phyloP scores from a whole-genome alignment of 1,140 invertebrate species.

The Galleria mellonella region DNA sequence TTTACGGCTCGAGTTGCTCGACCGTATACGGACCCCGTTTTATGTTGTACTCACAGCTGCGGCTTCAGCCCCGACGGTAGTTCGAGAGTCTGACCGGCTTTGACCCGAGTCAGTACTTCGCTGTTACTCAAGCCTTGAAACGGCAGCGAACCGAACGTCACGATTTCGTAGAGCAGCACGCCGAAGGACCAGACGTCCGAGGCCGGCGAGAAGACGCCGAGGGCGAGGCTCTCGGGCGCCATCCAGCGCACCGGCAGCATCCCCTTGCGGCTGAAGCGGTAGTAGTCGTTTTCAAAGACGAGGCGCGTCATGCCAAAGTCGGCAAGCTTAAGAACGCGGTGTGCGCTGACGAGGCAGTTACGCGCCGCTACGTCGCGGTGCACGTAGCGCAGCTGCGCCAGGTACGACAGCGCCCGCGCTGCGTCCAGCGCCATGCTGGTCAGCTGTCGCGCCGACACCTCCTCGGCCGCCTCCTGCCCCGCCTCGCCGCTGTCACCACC shows the following conservation, averaged over 20 bases:
- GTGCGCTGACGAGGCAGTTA: constrained; percentile 91
- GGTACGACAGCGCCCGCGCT: constrained; percentile 87
- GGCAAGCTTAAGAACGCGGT: constrained; percentile 88
- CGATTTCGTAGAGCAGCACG: constrained; percentile 88
- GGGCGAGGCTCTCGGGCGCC: constrained; percentile 86
- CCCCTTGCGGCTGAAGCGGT: constrained; percentile 88
- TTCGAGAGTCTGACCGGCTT: constrained; percentile 80
- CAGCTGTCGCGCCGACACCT: constrained; percentile 85
- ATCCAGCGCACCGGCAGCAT: constrained; percentile 96
- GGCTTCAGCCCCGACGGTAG: constrained; percentile 85
- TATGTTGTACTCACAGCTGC: constrained; percentile 81
- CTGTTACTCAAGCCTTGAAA: constrained; percentile 90
- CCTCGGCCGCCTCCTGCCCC: constrained; percentile 79
- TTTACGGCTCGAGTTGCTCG: too few species aligned
- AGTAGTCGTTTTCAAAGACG: constrained; percentile 92
- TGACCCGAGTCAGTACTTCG: constrained; percentile 88
- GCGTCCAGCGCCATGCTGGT: constrained; percentile 92
- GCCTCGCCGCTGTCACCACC: constrained; percentile 77
- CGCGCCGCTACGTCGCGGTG: constrained; percentile 91
- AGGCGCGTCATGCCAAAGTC: constrained; percentile 96
- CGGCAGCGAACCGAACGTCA: constrained; percentile 91
- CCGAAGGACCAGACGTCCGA: constrained; percentile 93
- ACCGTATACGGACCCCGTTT: too few species aligned
- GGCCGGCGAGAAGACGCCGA: constrained; percentile 88
- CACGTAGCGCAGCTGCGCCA: constrained; percentile 87